These are phyloP conservation scores for Tetramorium alpestre DNA, from an alignment of 1,140 invertebrate species.

Conservation along the genomic window DNA sequence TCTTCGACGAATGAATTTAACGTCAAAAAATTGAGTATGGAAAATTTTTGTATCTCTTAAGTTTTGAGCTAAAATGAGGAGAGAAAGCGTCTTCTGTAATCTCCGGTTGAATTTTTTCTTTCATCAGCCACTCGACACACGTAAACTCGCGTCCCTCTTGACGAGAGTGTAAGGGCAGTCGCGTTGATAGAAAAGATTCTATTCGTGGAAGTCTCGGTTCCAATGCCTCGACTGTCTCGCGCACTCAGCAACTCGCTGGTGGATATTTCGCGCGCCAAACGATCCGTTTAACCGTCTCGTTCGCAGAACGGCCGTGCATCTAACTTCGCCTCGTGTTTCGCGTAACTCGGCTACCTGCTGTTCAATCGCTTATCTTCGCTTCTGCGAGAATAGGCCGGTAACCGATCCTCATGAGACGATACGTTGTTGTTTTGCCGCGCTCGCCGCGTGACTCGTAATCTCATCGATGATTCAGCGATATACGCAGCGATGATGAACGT, in stretches of 20 bases:
- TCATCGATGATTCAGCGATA: constrained; percentile 56
- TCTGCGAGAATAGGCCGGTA: constrained; percentile 59
- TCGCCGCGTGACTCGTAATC: constrained; percentile 41
- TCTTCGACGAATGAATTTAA: not conserved
- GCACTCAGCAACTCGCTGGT: constrained; percentile 30
- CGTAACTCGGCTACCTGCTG: constrained; percentile 61
- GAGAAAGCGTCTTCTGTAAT: not conserved
- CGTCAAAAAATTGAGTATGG: not conserved
- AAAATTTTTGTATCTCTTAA: not conserved
- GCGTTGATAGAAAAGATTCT: constrained; percentile 38
- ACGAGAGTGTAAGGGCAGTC: not conserved
- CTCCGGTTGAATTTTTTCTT: not conserved
- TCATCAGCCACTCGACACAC: not conserved
- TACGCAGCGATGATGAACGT: constrained; percentile 28
- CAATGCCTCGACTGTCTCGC: constrained; percentile 33
- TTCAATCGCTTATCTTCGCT: constrained; percentile 49
- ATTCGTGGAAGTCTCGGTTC: constrained; percentile 52
- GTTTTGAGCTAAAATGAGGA: not conserved
- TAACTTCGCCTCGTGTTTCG: constrained; percentile 26
- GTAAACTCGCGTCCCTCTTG: not conserved
- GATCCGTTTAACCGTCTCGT: constrained; percentile 2
- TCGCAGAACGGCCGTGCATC: constrained; percentile 55
- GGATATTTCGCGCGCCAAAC: constrained; percentile 54
- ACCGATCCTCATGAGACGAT: constrained; percentile 65
- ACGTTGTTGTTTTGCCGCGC: constrained; percentile 39